Evolutionary conservation across 2,888 invertebrate genomes (phyloP), one percentile per base, ranked within the genome.

Genomic region (Psococerastis gibbosa): DNA sequence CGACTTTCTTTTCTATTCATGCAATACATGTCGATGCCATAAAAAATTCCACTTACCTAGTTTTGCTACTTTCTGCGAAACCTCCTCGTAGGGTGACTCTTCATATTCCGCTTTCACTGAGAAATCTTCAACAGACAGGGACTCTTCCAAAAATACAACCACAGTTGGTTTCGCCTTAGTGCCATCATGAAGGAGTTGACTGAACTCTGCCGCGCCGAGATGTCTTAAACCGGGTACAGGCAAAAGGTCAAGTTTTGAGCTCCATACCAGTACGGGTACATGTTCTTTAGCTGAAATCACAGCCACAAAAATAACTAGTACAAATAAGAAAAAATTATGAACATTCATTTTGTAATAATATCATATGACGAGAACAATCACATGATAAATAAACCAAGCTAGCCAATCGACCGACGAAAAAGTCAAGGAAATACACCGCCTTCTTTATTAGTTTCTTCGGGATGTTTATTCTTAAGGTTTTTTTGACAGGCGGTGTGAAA

Each of bases 51-150:
- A n/a, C n/a, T n/a, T n/a, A n/a, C n/a, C n/a, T n/a, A n/a, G n/a
- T n/a, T n/a, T n/a, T n/a, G n/a, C n/a, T n/a, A n/a, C n/a, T n/a
- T n/a, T n/a, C n/a, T n/a, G n/a, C n/a, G n/a, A n/a, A n/a, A n/a
- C n/a, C n/a, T n/a, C n/a, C n/a, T n/a, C n/a, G n/a, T n/a, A n/a
- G n/a, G n/a, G n/a, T n/a, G n/a, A n/a, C n/a, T n/a, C n/a, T n/a
- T n/a, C n/a, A n/a, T n/a, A n/a, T n/a, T n/a, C n/a, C n/a, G n/a
- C n/a, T n/a, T n/a, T n/a, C n/a, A n/a, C n/a, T n/a, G n/a, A n/a
- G n/a, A n/a, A n/a, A 59, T 75, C 73, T 55, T 74, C 74, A 2
- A 67, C 62, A 13, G 73, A 73, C 1, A 75, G 53, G 6, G 66
- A 66, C 47, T 68, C 61, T 44, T 67, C 70, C 22, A 65, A 55